Conservation (phyloP, 2,888 invertebrate genomes). For the Cryptops parisi region DNA sequence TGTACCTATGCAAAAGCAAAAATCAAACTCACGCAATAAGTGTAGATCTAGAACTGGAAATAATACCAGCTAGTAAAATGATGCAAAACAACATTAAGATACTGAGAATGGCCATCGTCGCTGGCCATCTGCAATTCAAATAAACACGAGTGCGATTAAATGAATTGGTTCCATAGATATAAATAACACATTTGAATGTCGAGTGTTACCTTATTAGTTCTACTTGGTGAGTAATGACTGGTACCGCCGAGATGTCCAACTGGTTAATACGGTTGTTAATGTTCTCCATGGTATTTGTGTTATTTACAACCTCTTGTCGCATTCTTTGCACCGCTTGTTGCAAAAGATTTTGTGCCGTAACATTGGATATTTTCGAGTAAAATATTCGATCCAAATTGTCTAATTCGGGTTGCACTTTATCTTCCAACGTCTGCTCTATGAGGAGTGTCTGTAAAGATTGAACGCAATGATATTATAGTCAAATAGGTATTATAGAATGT, state of each 20-base stretch:
- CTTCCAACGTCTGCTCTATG: conserved; percentile 19
- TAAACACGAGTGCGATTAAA: background rate
- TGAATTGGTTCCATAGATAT: background rate
- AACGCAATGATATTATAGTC: no score
- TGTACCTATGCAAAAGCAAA: no score
- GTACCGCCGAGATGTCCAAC: conserved; percentile 20
- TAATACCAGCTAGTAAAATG: conserved; percentile 75
- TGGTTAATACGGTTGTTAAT: conserved; percentile 22
- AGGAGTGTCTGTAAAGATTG: conserved; percentile 17
- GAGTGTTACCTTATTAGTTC: conserved; percentile 28
- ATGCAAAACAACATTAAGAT: conserved; percentile 74
- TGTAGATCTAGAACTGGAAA: conserved; percentile 73
- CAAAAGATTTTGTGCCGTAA: conserved; percentile 16
- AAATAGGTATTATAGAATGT: no score
- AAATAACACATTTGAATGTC: background rate
- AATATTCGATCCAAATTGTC: conserved; percentile 13
- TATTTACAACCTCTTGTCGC: conserved; percentile 19
- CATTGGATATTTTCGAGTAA: conserved; percentile 15
- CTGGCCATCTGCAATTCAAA: conserved; percentile 53
- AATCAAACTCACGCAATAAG: conserved; percentile 50
- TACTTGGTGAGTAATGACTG: conserved; percentile 25
- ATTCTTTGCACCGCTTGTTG: conserved; percentile 19
- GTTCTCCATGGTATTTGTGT: conserved; percentile 20
- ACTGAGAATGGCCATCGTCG: conserved; percentile 75
- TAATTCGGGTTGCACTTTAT: conserved; percentile 17